These are phyloP conservation scores for Ochlodes sylvanus DNA, from an alignment of 2,888 invertebrate species.

Conservation along the genomic window DNA sequence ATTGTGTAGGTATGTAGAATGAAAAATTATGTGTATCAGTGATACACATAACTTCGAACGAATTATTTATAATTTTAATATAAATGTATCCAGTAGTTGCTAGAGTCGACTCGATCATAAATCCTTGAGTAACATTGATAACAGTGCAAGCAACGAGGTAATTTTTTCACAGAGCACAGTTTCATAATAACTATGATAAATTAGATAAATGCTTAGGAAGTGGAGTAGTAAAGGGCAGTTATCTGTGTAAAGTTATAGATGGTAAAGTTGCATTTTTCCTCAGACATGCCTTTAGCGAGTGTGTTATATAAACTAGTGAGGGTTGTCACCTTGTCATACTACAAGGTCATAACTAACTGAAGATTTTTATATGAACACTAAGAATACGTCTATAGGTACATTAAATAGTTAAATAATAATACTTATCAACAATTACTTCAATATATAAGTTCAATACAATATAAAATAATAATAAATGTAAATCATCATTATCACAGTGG, in stretches of 20 bases:
- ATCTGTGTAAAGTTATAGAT: constrained; percentile 17
- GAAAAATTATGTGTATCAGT: too few relatives aligned
- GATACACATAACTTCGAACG: too few relatives aligned
- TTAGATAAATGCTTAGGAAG: constrained; percentile 26
- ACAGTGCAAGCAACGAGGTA: constrained; percentile 3
- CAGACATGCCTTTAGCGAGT: constrained; percentile 46
- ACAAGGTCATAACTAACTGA: not conserved
- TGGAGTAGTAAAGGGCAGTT: constrained; percentile 2
- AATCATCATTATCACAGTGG: too few relatives aligned
- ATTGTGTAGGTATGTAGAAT: too few relatives aligned
- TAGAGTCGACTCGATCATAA: not conserved
- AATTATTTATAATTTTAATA: too few relatives aligned
- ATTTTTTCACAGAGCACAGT: constrained; percentile 10
- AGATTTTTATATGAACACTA: too few relatives aligned
- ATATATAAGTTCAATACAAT: too few relatives aligned
- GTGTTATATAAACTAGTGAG: constrained; percentile 57
- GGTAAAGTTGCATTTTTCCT: constrained; percentile 47
- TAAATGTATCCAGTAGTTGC: too few relatives aligned
- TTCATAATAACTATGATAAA: constrained; percentile 32
- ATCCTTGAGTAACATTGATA: constrained; percentile 22
- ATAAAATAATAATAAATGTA: too few relatives aligned
- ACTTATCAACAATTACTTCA: too few relatives aligned
- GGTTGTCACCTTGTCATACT: constrained; percentile 25
- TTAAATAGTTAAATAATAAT: too few relatives aligned
- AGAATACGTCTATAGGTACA: too few relatives aligned